Evolutionary conservation across 2,797 vertebrate species (phyloP).

Genomic region (Pseudomugil tenellus): DNA sequence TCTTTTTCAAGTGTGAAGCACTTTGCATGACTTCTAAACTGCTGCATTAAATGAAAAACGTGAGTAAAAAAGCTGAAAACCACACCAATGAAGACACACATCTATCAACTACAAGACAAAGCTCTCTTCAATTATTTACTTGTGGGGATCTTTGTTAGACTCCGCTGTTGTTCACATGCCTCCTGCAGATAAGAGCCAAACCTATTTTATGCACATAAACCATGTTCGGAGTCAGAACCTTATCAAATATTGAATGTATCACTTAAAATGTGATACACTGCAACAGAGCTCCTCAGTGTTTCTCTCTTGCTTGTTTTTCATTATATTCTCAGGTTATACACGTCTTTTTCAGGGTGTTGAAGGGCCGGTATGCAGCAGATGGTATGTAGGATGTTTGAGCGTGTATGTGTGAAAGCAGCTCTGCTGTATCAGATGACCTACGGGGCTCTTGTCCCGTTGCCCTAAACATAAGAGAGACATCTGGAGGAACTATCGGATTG

Average conservation of each 20-base stretch:
- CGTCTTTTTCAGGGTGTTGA: constrained; percentile 20
- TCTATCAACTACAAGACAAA: constrained; percentile 24
- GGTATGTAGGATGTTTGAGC: constrained; percentile 32
- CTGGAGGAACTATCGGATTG: constrained; percentile 32
- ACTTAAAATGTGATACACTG: constrained; percentile 10
- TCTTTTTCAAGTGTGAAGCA: neutral
- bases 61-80: constrained; percentile 1
- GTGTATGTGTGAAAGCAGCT: constrained; percentile 31
- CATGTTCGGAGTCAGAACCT: constrained; percentile 29
- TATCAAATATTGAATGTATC: constrained; percentile 46
- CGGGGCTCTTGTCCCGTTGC: constrained; percentile 43
- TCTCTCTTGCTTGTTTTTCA: constrained; percentile 16
- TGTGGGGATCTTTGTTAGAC: constrained; percentile 42
- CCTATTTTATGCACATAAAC: constrained; percentile 2
- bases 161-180: constrained; percentile 36
- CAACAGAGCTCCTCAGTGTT: constrained; percentile 6
- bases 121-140: constrained; percentile 70
- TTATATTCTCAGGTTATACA: constrained; percentile 3
- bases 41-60: neutral
- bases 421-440: constrained; percentile 62
- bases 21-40: constrained; percentile 1
- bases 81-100: constrained; percentile 7
- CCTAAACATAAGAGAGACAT: constrained; percentile 63
- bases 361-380: constrained; percentile 52
- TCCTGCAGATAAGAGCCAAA: constrained; percentile 16